Conservation (phyloP, 2,797 vertebrate genomes). For the Microctenopoma lineatum region DNA sequence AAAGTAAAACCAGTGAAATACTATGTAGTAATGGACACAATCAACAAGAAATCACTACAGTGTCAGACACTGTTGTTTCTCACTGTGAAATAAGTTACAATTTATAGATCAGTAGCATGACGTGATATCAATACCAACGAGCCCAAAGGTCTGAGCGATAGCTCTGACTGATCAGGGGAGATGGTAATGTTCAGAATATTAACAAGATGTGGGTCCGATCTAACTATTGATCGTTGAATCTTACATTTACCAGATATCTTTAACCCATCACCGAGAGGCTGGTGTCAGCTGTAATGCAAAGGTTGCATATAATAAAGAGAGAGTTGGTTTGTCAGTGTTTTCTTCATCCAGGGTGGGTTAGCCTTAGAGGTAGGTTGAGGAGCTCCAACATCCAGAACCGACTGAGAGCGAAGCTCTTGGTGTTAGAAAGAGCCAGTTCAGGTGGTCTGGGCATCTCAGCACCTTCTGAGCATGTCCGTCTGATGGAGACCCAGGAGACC, state of each 20-base stretch:
- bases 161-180: background rate
- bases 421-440: no score
- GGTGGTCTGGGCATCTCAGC: no score
- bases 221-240: background rate
- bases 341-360: background rate
- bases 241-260: background rate
- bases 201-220: background rate
- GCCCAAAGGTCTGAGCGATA: background rate
- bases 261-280: background rate
- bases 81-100: slow-evolving; percentile 15
- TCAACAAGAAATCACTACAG: slow-evolving; percentile 3
- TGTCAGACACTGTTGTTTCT: background rate
- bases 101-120: slow-evolving; percentile 13
- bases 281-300: no score
- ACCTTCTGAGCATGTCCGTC: no score
- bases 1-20: slow-evolving; percentile 6
- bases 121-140: background rate
- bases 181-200: background rate
- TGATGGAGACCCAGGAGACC: no score
- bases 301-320: no score
- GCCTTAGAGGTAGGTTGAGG: no score
- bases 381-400: no score
- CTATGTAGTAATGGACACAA: slow-evolving; percentile 18
- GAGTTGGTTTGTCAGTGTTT: no score
- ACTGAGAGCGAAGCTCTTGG: no score